Percentiles rank a stretch among this genome's conserved stretches.
Conservation (phyloP, 1,140 invertebrate species). For the Samia ricini region DNA sequence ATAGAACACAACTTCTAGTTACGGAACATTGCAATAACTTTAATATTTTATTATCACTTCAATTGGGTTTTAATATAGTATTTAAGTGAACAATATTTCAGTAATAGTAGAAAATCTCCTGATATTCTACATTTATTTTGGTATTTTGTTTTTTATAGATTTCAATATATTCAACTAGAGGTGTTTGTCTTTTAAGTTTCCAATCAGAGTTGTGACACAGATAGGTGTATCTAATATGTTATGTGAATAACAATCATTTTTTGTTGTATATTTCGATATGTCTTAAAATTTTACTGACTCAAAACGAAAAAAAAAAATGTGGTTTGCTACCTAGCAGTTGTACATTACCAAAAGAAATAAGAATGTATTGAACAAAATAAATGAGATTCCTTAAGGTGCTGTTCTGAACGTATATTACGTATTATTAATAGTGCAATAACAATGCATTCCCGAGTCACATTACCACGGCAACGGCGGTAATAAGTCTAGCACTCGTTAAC, state of each 20-base stretch:
- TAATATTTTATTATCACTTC: background rate
- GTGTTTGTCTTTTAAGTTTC: too few relatives aligned
- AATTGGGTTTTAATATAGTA: background rate
- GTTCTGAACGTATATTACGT: background rate
- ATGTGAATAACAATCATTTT: too few relatives aligned
- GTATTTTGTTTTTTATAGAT: too few relatives aligned
- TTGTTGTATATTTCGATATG: too few relatives aligned
- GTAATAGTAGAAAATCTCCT: background rate
- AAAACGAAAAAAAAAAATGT: too few relatives aligned
- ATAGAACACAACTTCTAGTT: slow-evolving; percentile 21
- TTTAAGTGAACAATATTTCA: background rate
- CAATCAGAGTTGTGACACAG: too few relatives aligned
- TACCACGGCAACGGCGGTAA: slow-evolving; percentile 29
- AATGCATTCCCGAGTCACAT: slow-evolving; percentile 30
- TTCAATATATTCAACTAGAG: too few relatives aligned
- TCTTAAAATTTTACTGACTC: too few relatives aligned
- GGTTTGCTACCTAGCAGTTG: background rate
- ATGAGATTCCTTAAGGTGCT: background rate
- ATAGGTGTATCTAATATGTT: too few relatives aligned
- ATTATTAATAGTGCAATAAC: slow-evolving; percentile 34
- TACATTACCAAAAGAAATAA: background rate
- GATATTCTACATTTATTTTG: background rate
- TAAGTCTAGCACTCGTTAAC: slow-evolving; percentile 41
- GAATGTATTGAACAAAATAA: background rate
- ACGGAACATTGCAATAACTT: slow-evolving; percentile 27